These are phyloP conservation scores for Meda fulgida DNA, from an alignment of 2,797 vertebrate genomes.

Conservation along the genomic window DNA sequence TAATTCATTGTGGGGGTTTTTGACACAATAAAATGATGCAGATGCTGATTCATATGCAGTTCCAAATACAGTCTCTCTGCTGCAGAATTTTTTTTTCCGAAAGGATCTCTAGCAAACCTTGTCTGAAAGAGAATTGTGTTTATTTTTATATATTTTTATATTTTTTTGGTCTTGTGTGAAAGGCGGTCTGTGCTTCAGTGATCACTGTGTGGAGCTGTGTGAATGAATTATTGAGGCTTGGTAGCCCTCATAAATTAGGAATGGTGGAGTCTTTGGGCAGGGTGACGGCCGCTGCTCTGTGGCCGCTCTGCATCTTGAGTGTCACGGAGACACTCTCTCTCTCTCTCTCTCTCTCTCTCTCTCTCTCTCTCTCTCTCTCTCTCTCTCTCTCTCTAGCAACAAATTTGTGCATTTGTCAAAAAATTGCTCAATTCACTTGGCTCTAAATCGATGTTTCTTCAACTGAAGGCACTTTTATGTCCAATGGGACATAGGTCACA, in stretches of 20 bases:
- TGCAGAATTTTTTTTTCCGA: background rate
- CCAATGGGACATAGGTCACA: background rate
- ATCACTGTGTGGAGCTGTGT: conserved; percentile 52
- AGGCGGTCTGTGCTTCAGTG: conserved; percentile 67
- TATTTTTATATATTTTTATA: conserved; percentile 10
- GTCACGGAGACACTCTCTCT: conserved; percentile 49
- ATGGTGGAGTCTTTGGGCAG: conserved; percentile 67
- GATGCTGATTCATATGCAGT: no score
- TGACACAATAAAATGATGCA: background rate
- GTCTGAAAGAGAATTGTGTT: conserved; percentile 33
- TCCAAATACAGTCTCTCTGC: conserved; percentile 45
- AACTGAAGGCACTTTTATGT: background rate
- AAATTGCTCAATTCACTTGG: background rate
- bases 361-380: conserved; percentile 54
- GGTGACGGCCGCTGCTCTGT: conserved; percentile 58
- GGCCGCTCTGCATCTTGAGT: conserved; percentile 57
- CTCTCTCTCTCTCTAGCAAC: conserved; percentile 54
- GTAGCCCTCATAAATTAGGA: conserved; percentile 85
- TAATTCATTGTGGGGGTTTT: background rate
- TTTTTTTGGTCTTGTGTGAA: conserved; percentile 54
- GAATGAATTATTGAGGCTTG: conserved; percentile 84
- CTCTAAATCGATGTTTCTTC: conserved; percentile 33
- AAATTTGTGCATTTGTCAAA: background rate
- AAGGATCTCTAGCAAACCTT: conserved; percentile 2
- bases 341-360: no score